Base-by-base conservation (phyloP, 2,113 vertebrate species). In the Meleagris gallopavo region DNA sequence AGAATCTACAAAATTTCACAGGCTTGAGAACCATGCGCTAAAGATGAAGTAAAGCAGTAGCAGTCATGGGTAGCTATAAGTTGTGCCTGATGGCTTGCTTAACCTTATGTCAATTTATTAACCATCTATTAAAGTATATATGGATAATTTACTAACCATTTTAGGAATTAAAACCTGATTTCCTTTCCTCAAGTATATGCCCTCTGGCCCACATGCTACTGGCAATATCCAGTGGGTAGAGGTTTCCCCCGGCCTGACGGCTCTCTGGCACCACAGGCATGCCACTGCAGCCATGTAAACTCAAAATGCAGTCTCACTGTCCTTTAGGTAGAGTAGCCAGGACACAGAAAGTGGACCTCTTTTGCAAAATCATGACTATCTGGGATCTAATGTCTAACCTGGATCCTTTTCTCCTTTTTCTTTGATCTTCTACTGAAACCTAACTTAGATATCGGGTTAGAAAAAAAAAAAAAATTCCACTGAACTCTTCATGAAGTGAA, bases 51-150 rank as follows among this genome's bases (percentile, higher is more conserved):
- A 69, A 50, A 25, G 27, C 52, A 57, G 54, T 9, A 75, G 71
- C 21, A 72, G 32, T 57, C 21, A 34, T 9, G 40, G 46, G 43
- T 55, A 30, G 57, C 34, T 75, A 12, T 19, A 65, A 73, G 30
- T 20, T 52, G 17, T 2, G 6, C 22, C 52, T 57, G 18, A 40
- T 76, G 58, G 34, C 25, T 75, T 87, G 7, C 65, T 89, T 65
- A 77, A 89, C 34, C 46, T 67, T 32, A 71, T 7, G 8, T 50
- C 29, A 81, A 27, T 71, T 71, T 13, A 74, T 74, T 73, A 86
- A 74, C 16, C 13, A 72, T 21, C 34, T 78, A 25, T 34, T 89
- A 85, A 94, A 84, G 79, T 61, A 60, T n/a, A 34, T 75, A 38
- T 57, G 50, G 46, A 32, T 72, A 41, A 61, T 85, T 73, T 66